Evolutionary conservation across 2,888 invertebrate genomes (phyloP).

Genomic region (Bimastos eiseni): DNA sequence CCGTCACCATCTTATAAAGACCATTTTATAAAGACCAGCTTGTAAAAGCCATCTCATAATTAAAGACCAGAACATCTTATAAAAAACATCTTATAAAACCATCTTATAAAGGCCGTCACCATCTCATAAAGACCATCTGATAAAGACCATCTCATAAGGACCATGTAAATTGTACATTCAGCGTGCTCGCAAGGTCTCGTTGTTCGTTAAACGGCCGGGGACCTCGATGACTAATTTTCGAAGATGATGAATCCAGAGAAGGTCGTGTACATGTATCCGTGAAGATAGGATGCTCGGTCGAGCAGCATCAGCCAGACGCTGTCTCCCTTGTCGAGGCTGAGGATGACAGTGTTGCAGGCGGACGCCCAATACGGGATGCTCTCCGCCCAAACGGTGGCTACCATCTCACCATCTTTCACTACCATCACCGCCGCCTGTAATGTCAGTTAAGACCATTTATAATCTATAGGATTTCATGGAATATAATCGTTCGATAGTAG

Average conservation of each 20-base stretch:
- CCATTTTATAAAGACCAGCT: too few species aligned
- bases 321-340: constrained; percentile 53
- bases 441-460: not conserved
- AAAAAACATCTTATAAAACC: too few species aligned
- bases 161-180: too few species aligned
- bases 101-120: too few species aligned
- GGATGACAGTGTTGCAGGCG: constrained; percentile 54
- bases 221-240: not conserved
- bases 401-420: constrained; percentile 52
- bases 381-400: constrained; percentile 60
- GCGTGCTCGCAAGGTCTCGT: not conserved
- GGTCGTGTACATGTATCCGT: constrained; percentile 37
- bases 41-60: too few species aligned
- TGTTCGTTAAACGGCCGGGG: not conserved
- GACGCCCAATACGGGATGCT: constrained; percentile 59
- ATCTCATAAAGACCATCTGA: too few species aligned
- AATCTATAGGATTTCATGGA: too few species aligned
- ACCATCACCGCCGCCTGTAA: constrained; percentile 56
- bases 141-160: too few species aligned
- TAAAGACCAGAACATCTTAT: too few species aligned
- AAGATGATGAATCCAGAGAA: constrained; percentile 37
- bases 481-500: too few species aligned
- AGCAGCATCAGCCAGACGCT: constrained; percentile 34
- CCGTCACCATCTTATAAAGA: too few species aligned
- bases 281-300: constrained; percentile 34